These are phyloP conservation scores for Peromyscus californicus DNA, from an alignment of 2,113 vertebrate species.

Conservation along the genomic window DNA sequence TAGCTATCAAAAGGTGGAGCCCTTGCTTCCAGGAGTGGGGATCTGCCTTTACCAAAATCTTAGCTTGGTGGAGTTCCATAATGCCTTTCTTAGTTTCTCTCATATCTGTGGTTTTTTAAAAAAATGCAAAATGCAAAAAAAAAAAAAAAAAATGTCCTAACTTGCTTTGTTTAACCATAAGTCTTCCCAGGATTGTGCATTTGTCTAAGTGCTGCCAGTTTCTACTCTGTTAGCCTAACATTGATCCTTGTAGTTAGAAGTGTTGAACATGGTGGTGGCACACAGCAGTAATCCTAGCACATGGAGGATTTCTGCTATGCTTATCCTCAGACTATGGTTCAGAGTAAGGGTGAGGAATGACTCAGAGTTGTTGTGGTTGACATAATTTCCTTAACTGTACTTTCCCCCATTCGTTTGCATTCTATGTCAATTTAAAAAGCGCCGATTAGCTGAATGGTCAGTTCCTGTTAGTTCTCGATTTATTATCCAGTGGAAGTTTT, in stretches of 20 bases:
- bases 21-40: constrained; percentile 10
- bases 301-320: not conserved
- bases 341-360: not conserved
- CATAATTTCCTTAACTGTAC: constrained; percentile 25
- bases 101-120: not conserved
- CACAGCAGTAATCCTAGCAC: not conserved
- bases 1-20: not conserved
- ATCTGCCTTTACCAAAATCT: not conserved
- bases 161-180: not conserved
- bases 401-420: constrained; percentile 8
- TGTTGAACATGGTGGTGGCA: not conserved
- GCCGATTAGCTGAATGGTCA: constrained; percentile 47
- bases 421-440: constrained; percentile 65
- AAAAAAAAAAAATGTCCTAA: not conserved
- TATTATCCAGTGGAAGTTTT: constrained; percentile 4
- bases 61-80: not conserved
- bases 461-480: constrained; percentile 21
- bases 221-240: constrained; percentile 18
- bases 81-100: not conserved
- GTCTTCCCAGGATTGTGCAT: not conserved
- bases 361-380: not conserved
- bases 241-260: not conserved
- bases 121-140: not conserved
- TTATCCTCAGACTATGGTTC: not conserved
- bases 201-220: not conserved